Percentiles rank a stretch among this genome's conserved stretches.
phyloP scores from a whole-genome alignment of 2,113 vertebrate genomes.

The Astur gentilis region DNA sequence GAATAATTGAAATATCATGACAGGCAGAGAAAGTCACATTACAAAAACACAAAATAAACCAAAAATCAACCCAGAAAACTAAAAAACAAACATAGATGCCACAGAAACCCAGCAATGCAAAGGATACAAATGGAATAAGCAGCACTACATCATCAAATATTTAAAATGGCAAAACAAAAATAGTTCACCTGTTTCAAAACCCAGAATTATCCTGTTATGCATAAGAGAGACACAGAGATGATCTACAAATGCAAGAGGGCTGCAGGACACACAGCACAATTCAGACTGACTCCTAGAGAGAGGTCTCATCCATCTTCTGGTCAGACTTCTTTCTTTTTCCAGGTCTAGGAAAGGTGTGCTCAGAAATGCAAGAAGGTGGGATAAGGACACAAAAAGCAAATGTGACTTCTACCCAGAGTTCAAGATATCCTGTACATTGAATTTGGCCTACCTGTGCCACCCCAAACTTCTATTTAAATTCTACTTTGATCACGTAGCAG shows the following conservation, averaged over 20 bases:
- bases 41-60: not conserved
- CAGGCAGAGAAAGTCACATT: not conserved
- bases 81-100: not conserved
- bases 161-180: not conserved
- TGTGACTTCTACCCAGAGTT: not conserved
- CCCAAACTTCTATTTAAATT: not conserved
- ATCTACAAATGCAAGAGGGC: not conserved
- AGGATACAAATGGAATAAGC: not conserved
- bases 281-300: not conserved
- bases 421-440: not conserved
- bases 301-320: not conserved
- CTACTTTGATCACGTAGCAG: not conserved
- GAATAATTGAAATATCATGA: not conserved
- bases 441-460: not conserved
- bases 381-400: not conserved
- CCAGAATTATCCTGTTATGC: not conserved
- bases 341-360: not conserved
- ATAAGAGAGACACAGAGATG: not conserved
- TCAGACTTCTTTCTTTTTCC: not conserved
- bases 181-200: not conserved
- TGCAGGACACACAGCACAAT: not conserved
- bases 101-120: not conserved
- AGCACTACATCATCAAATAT: not conserved
- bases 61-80: not conserved
- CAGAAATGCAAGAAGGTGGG: not conserved